Conservation (phyloP, 2,888 invertebrate genomes). For the Sminthurinus aureus region DNA sequence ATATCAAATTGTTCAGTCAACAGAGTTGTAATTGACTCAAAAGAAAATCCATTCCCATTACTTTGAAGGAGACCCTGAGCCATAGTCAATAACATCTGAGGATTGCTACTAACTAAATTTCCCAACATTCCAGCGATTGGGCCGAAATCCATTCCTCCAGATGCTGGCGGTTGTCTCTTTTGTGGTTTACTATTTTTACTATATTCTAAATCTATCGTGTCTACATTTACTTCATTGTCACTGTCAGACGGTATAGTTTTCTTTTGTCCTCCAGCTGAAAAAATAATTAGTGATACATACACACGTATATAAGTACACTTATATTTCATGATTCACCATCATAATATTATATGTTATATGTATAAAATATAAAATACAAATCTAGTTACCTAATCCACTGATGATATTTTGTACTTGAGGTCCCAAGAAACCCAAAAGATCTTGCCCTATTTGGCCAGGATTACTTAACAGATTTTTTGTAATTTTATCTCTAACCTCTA, state of each 20-base stretch:
- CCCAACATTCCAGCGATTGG: constrained; percentile 51
- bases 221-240: constrained; percentile 50
- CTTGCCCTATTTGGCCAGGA: constrained; percentile 53
- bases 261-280: neutral
- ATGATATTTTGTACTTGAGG: constrained; percentile 54
- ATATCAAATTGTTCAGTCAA: constrained; percentile 54
- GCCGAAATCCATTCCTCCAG: constrained; percentile 54
- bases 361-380: too few relatives aligned
- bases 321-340: too few relatives aligned
- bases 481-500: constrained; percentile 55
- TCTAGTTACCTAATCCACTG: constrained; percentile 10
- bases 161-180: constrained; percentile 11
- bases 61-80: constrained; percentile 47
- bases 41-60: constrained; percentile 47
- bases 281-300: too few relatives aligned
- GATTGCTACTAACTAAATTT: constrained; percentile 53
- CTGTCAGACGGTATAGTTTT: constrained; percentile 32
- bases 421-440: constrained; percentile 52
- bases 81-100: constrained; percentile 55
- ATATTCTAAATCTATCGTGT: constrained; percentile 51
- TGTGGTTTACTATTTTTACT: constrained; percentile 43
- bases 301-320: too few relatives aligned
- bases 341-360: too few relatives aligned
- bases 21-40: constrained; percentile 50
- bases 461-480: constrained; percentile 54